These are phyloP conservation scores for Aptenodytes forsteri DNA, from an alignment of 2,113 vertebrate genomes.

Conservation along the genomic window DNA sequence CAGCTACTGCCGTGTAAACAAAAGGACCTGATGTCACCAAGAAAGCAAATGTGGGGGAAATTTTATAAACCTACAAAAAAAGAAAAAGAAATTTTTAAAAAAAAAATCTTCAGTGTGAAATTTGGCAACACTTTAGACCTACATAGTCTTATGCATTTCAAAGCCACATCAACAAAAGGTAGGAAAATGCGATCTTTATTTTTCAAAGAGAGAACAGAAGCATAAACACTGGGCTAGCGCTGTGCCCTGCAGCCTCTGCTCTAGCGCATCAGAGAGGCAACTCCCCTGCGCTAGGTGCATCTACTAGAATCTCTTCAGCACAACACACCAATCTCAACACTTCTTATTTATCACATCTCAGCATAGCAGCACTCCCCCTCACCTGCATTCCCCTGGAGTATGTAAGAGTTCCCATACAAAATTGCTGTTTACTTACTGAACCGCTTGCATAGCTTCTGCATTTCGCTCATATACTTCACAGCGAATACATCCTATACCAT, in stretches of 20 bases:
- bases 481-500: background rate
- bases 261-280: background rate
- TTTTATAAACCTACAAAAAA: constrained; percentile 81
- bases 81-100: background rate
- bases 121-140: background rate
- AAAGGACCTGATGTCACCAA: constrained; percentile 89
- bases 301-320: background rate
- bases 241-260: background rate
- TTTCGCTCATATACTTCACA: background rate
- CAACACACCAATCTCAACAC: background rate
- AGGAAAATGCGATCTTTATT: background rate
- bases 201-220: background rate
- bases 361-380: background rate
- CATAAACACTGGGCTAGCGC: background rate
- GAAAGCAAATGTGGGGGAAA: constrained; percentile 87
- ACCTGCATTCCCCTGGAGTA: background rate
- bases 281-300: background rate
- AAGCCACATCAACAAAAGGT: background rate
- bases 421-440: background rate
- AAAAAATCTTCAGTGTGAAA: background rate
- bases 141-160: background rate
- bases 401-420: background rate
- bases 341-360: background rate
- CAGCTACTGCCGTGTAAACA: constrained; percentile 91
- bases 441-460: background rate